Percentiles rank a stretch among this genome's conserved stretches.
Evolutionary conservation across 2,113 vertebrate genomes (phyloP).

Genomic region (Turnix velox): DNA sequence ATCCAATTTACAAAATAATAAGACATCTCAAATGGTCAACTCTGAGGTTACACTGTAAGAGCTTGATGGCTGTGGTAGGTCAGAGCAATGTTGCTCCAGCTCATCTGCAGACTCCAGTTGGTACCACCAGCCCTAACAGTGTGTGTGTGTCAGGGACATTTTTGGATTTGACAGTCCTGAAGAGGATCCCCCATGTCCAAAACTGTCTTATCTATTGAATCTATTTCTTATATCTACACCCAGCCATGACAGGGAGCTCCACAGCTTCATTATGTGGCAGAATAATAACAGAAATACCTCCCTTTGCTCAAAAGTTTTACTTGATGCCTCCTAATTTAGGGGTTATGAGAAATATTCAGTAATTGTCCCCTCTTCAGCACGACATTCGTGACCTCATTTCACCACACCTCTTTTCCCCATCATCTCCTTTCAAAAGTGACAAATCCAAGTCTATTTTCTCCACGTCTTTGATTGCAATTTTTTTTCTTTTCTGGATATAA

Average conservation of each 20-base stretch:
- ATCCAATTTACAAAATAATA: neutral
- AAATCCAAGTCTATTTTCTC: slow-evolving; percentile 12
- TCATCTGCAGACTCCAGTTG: neutral
- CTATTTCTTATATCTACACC: neutral
- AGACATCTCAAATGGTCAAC: neutral
- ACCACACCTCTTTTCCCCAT: neutral
- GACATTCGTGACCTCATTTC: neutral
- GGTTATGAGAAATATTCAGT: neutral
- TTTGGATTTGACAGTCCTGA: neutral
- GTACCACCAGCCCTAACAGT: neutral
- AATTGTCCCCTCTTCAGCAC: neutral
- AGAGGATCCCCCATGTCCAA: neutral
- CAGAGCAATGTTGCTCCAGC: neutral
- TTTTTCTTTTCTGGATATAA: neutral
- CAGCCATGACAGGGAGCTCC: neutral
- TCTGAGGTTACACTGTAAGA: neutral
- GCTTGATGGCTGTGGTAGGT: neutral
- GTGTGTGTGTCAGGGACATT: neutral
- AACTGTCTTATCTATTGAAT: accelerated
- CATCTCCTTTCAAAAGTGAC: slow-evolving; percentile 7
- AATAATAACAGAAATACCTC: neutral
- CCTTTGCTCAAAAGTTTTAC: neutral
- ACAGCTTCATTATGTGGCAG: neutral
- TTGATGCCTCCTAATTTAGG: neutral
- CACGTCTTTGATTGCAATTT: slow-evolving; percentile 19